Percentiles rank a stretch among this genome's conserved stretches.
Conservation (phyloP, 2,888 invertebrate genomes). For the Xestia sexstrigata region DNA sequence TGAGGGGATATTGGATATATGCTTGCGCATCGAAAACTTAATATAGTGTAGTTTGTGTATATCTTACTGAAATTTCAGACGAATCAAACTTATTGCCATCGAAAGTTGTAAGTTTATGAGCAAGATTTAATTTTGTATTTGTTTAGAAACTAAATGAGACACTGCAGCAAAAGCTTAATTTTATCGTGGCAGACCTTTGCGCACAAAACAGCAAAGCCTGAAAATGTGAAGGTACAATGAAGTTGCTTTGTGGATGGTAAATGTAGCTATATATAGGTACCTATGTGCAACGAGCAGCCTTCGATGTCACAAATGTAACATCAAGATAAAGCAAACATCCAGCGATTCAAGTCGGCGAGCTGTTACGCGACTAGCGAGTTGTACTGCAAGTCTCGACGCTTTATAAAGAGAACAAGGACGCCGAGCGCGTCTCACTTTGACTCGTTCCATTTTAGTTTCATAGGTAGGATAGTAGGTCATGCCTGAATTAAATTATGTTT, state of each 20-base stretch:
- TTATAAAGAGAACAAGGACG: conserved; percentile 21
- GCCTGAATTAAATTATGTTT: not conserved
- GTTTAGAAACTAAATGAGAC: not conserved
- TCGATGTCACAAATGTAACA: conserved; percentile 21
- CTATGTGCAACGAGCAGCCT: not conserved
- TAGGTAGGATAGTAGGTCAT: too few relatives aligned
- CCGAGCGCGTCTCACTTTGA: conserved; percentile 25
- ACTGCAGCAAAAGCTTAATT: not conserved
- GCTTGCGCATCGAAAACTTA: too few relatives aligned
- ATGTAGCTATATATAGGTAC: not conserved
- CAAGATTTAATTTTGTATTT: conserved; percentile 15
- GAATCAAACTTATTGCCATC: too few relatives aligned
- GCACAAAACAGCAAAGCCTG: not conserved
- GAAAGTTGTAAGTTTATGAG: too few relatives aligned
- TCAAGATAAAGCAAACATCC: conserved; percentile 34
- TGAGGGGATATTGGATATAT: too few relatives aligned
- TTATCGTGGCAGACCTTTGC: not conserved
- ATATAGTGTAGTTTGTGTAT: too few relatives aligned
- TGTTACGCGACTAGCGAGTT: conserved; percentile 6
- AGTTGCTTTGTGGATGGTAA: conserved; percentile 1
- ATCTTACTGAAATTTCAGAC: too few relatives aligned
- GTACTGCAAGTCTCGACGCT: conserved; percentile 3
- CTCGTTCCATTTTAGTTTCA: conserved; percentile 6
- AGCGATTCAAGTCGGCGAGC: conserved; percentile 15
- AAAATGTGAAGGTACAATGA: not conserved